phyloP scores from a whole-genome alignment of 1,140 invertebrate genomes.

The Drosophila pruinosa region DNA sequence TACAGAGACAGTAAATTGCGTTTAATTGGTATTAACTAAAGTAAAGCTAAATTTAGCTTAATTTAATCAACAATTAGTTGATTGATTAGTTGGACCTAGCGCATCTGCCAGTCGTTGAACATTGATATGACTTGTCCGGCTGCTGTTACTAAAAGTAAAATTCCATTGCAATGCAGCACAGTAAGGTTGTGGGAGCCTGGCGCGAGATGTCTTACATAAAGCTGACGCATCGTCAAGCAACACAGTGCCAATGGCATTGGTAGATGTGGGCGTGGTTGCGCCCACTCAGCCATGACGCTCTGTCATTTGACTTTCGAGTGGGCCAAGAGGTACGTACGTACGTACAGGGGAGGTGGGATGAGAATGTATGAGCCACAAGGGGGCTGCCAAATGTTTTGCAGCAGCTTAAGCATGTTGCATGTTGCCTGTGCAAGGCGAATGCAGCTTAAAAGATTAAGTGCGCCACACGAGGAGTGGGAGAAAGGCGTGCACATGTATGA shows the following conservation, averaged over 20 bases:
- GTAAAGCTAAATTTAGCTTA: no score
- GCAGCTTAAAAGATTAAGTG: conserved; percentile 78
- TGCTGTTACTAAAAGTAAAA: conserved; percentile 52
- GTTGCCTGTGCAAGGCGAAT: conserved; percentile 69
- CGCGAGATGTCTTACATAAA: conserved; percentile 67
- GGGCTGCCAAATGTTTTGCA: conserved; percentile 62
- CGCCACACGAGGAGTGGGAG: conserved; percentile 12
- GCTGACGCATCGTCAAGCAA: conserved; percentile 69
- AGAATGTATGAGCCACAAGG: neutral
- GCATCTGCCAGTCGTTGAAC: conserved; percentile 4
- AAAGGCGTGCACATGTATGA: no score
- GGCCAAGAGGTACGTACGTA: conserved; percentile 17
- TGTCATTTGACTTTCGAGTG: conserved; percentile 68
- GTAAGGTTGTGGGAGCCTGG: conserved; percentile 38
- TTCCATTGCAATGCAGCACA: conserved; percentile 55
- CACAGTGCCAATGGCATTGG: conserved; percentile 35
- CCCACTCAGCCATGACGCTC: conserved; percentile 52
- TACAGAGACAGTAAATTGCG: no score
- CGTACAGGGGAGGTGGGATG: neutral
- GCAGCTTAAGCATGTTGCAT: conserved; percentile 78
- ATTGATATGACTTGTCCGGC: neutral
- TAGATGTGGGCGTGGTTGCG: neutral
- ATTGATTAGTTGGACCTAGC: neutral
- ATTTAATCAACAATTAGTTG: neutral
- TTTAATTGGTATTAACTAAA: no score